These are phyloP conservation scores for Calameuta pallipes DNA, from an alignment of 2,888 invertebrate species.

Conservation along the genomic window DNA sequence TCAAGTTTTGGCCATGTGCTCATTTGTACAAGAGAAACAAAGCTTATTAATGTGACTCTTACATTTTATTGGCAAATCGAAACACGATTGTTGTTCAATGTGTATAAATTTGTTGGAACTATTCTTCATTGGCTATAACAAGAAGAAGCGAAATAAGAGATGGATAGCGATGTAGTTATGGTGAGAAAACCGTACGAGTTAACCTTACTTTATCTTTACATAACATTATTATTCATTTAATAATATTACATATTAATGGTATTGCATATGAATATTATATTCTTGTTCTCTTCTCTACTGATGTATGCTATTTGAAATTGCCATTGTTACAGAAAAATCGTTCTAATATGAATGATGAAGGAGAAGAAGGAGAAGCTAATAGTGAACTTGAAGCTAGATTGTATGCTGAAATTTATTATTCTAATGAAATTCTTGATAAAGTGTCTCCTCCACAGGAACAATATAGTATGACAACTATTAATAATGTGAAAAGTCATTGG, in stretches of 20 bases:
- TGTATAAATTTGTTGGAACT: neutral
- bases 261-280: neutral
- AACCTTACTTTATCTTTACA: neutral
- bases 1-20: neutral
- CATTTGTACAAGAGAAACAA: neutral
- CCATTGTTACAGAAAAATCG: neutral
- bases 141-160: neutral
- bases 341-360: neutral
- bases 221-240: neutral
- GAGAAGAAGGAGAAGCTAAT: slow-evolving; percentile 31
- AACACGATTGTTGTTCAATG: neutral
- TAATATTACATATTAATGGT: neutral
- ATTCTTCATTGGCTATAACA: neutral
- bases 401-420: slow-evolving; percentile 54
- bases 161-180: neutral
- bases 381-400: slow-evolving; percentile 48
- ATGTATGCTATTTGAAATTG: neutral
- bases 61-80: neutral
- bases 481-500: neutral
- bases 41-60: neutral
- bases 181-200: neutral
- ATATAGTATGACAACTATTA: neutral
- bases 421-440: slow-evolving; percentile 33
- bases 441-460: neutral
- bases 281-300: neutral